Evolutionary conservation across 2,797 vertebrate species (phyloP).

Genomic region (Pipistrellus pipistrellus): DNA sequence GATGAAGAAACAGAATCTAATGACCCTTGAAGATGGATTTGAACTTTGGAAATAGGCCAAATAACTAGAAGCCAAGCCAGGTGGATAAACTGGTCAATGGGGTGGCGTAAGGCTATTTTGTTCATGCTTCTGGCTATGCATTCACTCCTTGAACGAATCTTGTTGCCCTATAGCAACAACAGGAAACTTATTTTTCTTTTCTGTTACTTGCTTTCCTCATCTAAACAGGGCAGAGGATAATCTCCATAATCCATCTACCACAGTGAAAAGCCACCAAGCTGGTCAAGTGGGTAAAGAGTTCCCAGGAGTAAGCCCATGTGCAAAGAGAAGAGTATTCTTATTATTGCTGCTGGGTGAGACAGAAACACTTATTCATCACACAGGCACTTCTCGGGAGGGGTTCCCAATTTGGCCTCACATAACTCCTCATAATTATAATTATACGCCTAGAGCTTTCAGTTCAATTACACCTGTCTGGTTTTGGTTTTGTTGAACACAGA

Average conservation of each 20-base stretch:
- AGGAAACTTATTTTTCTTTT: not conserved
- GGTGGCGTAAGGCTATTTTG: not conserved
- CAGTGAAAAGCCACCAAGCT: not conserved
- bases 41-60: slow-evolving; percentile 37
- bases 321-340: not conserved
- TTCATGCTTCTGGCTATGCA: not conserved
- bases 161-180: not conserved
- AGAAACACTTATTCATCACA: not conserved
- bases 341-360: not conserved
- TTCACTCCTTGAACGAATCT: not conserved
- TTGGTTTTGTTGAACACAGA: not conserved
- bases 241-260: not conserved
- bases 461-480: not conserved
- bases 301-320: not conserved
- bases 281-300: not conserved
- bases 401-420: not conserved
- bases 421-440: not conserved
- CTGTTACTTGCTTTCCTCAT: slow-evolving; percentile 5
- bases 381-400: not conserved
- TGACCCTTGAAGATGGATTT: slow-evolving; percentile 20
- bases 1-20: not conserved
- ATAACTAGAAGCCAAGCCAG: not conserved
- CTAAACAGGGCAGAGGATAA: not conserved
- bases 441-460: not conserved
- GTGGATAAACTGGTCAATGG: not conserved